Evolutionary conservation across 2,888 invertebrate species (phyloP).

Genomic region (Cephus sareptanus): DNA sequence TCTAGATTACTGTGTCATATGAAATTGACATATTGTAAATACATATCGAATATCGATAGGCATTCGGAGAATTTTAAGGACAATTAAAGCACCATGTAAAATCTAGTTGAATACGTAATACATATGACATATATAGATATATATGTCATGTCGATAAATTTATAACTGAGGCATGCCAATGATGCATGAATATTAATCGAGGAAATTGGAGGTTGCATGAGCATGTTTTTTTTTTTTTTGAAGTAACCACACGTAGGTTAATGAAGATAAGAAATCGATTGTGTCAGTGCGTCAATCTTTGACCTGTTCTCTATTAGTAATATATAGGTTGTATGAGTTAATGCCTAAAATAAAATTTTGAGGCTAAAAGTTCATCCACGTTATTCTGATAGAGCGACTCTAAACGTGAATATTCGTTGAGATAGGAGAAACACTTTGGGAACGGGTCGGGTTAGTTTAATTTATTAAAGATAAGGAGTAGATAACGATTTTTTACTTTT

Average conservation of each 20-base stretch:
- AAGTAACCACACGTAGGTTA: slow-evolving; percentile 10
- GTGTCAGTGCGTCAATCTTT: background rate
- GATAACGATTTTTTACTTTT: background rate
- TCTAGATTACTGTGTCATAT: background rate
- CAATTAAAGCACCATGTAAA: background rate
- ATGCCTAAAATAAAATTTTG: background rate
- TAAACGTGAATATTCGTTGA: background rate
- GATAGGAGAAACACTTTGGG: background rate
- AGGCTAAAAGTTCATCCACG: background rate
- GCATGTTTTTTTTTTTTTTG: slow-evolving; percentile 35
- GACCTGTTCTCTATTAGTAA: background rate
- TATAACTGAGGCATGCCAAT: slow-evolving; percentile 20
- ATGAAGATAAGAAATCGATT: background rate
- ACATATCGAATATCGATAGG: background rate
- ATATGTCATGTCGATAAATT: background rate
- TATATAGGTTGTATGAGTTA: background rate
- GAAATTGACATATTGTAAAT: background rate
- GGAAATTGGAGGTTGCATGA: slow-evolving; percentile 44
- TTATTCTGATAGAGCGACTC: background rate
- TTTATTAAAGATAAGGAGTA: background rate
- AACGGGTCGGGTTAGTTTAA: background rate
- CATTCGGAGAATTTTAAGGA: background rate
- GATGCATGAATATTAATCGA: slow-evolving; percentile 40
- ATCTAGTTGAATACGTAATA: background rate
- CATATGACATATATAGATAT: background rate